Evolutionary conservation across 1,140 invertebrate species (phyloP).

Genomic region (Drosophila setifemur): DNA sequence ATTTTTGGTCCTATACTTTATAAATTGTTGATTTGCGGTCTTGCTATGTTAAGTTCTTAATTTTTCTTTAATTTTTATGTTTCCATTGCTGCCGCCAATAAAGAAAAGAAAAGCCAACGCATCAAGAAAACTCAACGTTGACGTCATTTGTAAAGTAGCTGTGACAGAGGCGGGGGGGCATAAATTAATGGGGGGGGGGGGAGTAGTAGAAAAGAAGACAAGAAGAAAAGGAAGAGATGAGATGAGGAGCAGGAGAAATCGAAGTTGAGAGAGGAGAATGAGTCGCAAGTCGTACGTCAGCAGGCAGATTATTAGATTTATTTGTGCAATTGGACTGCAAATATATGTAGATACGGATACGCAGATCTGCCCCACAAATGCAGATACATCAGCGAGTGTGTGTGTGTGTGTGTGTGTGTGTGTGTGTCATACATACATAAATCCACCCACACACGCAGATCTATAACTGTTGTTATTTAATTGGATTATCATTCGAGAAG

Average conservation of each 20-base stretch:
- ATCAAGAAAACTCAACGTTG: background rate
- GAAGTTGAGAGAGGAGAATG: slow-evolving; percentile 19
- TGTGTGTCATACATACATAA: background rate
- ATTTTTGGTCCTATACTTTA: too few relatives aligned
- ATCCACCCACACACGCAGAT: background rate
- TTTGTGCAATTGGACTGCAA: slow-evolving; percentile 23
- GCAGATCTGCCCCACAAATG: background rate
- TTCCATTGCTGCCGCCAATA: background rate
- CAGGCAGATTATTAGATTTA: slow-evolving; percentile 26
- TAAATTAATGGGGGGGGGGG: too few relatives aligned
- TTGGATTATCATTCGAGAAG: slow-evolving; percentile 32
- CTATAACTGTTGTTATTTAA: slow-evolving; percentile 35
- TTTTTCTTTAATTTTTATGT: slow-evolving; percentile 4
- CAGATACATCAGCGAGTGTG: background rate
- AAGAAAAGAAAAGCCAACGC: slow-evolving; percentile 10
- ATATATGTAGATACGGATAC: slow-evolving; percentile 1
- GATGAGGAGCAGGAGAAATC: background rate
- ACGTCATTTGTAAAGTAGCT: too few relatives aligned
- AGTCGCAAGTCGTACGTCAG: slow-evolving; percentile 23
- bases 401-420: background rate
- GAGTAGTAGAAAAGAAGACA: too few relatives aligned
- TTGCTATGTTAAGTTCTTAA: too few relatives aligned
- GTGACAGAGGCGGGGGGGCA: too few relatives aligned
- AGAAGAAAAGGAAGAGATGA: background rate
- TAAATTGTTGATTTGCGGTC: background rate